A percentile compares a stretch with the other conserved stretches of the same genome.
These are phyloP conservation scores for Zaprionus kolodkinae DNA, from an alignment of 1,140 invertebrate genomes.

Conservation along the genomic window DNA sequence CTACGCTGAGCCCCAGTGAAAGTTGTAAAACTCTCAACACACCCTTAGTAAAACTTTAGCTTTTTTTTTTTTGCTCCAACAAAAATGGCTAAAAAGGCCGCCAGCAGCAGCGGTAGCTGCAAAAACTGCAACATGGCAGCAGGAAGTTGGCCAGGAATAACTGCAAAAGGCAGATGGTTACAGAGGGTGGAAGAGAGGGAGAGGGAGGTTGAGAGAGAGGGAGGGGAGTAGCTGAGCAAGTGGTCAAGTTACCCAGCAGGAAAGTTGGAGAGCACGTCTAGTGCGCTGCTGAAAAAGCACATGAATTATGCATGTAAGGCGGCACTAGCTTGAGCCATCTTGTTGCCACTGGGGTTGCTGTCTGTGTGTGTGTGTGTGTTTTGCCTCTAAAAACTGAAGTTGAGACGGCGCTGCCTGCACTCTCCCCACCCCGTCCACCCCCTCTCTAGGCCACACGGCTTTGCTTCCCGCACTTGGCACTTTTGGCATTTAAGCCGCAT, in stretches of 20 bases:
- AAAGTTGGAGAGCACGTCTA: background rate
- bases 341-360: background rate
- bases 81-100: constrained; percentile 35
- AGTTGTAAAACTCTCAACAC: constrained; percentile 33
- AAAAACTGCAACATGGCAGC: constrained; percentile 40
- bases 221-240: background rate
- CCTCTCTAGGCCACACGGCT: background rate
- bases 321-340: too few relatives aligned
- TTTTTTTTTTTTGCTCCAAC: constrained; percentile 21
- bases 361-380: background rate
- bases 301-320: background rate
- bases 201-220: background rate
- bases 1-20: constrained; percentile 21
- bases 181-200: background rate
- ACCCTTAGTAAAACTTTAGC: constrained; percentile 41
- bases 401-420: background rate
- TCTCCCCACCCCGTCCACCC: too few relatives aligned
- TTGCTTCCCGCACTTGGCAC: background rate
- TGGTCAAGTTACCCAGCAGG: background rate
- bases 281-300: background rate
- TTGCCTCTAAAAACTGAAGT: background rate
- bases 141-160: constrained; percentile 19
- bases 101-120: constrained; percentile 12
- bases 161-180: constrained; percentile 6
- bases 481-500: constrained; percentile 73